A percentile compares a stretch with the other conserved stretches of the same genome.
phyloP scores from a whole-genome alignment of 1,140 invertebrate species.

The Magallana gigas region DNA sequence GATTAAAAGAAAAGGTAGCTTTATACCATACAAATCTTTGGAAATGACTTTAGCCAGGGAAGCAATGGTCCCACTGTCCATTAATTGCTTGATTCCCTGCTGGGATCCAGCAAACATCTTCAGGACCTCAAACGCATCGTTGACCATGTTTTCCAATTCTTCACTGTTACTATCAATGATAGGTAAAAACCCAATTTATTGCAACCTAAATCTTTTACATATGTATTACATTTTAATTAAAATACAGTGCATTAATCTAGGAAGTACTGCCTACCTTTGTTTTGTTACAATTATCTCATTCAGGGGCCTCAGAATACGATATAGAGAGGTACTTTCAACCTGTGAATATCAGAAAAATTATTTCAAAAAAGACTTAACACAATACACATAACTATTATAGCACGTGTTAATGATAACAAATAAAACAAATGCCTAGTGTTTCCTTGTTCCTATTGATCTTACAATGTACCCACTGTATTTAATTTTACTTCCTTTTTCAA shows the following conservation, averaged over 20 bases:
- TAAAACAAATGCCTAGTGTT: no score
- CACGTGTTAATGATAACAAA: no score
- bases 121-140: constrained; percentile 23
- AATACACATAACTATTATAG: no score
- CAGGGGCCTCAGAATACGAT: constrained; percentile 8
- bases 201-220: no score
- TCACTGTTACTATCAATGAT: neutral
- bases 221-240: no score
- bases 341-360: neutral
- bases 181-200: no score
- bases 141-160: constrained; percentile 23
- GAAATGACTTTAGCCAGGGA: constrained; percentile 2
- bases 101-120: constrained; percentile 35
- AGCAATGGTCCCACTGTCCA: constrained; percentile 1
- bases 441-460: no score
- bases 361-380: no score
- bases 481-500: no score
- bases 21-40: constrained; percentile 13
- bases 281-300: neutral
- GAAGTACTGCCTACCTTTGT: neutral
- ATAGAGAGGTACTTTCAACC: constrained; percentile 4
- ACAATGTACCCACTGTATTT: no score
- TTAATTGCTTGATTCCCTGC: neutral
- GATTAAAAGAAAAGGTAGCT: no score
- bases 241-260: no score